Evolutionary conservation across 2,888 invertebrate genomes (phyloP), one percentile per base, ranked within the genome.

Genomic region (Amitus sp.): DNA sequence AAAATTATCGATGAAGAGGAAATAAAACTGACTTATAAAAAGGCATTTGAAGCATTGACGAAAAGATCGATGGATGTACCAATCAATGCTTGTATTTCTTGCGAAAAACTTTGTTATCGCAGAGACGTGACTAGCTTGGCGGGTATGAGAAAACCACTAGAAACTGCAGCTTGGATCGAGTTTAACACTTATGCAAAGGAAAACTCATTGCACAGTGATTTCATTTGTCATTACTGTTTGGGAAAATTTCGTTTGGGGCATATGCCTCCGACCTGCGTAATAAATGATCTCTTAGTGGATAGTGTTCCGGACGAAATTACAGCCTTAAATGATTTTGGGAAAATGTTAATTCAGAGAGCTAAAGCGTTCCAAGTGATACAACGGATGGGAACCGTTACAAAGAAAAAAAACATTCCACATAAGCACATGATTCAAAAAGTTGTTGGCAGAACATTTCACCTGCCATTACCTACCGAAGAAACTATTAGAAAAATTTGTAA

Each of bases 311-410:
- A 37, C 15, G 65, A 65, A 57, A 61, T 74, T 18, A 15, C 13
- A 6, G 19, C 13, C 4, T 52, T 76, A n/a, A 74, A 74, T 57
- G 62, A 71, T 30, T 69, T 63, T 48, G 69, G 76, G 56, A 71
- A 67, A 62, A 55, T 68, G n/a, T 55, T 73, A 1, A 72, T 71
- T 60, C 67, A 75, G 58, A 53, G 73, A 55, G 75, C 75, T n/a
- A 77, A 78, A 66, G 72, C 76, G 2, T 77, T 77, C 63, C 76
- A 79, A 66, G 73, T 72, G 7, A 69, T 78, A 15, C 50, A 64
- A 46, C 42, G 47, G 43, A 73, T 74, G 72, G 69, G 66, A 39
- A 72, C 76, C 4, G 74, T 79, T n/a, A 71, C 68, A 7, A 72
- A 73, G 9, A 68, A 68, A 52, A 69, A 70, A 30, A 3, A 74